These are phyloP conservation scores for Anabacerthia variegaticeps DNA, from an alignment of 2,797 vertebrate species.

Conservation along the genomic window DNA sequence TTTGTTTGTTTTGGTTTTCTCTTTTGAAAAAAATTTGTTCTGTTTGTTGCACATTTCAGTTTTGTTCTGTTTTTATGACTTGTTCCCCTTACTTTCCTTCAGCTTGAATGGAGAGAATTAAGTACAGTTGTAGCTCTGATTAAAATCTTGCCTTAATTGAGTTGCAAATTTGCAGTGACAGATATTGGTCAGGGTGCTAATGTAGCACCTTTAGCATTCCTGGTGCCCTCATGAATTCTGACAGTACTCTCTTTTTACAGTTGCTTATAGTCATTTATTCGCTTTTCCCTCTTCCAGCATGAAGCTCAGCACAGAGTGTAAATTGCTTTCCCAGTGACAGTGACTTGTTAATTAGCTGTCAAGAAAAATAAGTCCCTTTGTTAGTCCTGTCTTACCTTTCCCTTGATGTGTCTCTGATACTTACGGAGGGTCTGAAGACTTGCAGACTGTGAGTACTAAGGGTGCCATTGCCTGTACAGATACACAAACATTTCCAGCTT, in stretches of 20 bases:
- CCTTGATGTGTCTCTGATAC: background rate
- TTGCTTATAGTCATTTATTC: background rate
- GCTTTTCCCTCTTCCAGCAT: background rate
- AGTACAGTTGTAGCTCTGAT: slow-evolving; percentile 11
- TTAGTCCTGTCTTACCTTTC: background rate
- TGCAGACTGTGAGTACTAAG: background rate
- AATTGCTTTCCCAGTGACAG: background rate
- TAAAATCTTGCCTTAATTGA: slow-evolving; percentile 35
- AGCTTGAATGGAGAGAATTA: background rate
- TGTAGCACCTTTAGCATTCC: background rate
- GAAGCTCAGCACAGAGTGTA: background rate
- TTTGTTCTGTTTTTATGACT: slow-evolving; percentile 16
- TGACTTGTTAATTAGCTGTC: slow-evolving; percentile 22
- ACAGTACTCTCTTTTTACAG: background rate
- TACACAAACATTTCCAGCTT: background rate
- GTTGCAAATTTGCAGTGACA: slow-evolving; percentile 45
- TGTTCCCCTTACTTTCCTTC: background rate
- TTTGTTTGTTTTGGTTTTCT: slow-evolving; percentile 37
- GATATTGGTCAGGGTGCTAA: background rate
- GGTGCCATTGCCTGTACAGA: background rate
- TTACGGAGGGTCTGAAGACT: background rate
- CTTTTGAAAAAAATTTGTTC: background rate
- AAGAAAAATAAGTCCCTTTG: background rate
- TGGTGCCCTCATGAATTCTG: background rate
- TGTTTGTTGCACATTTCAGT: background rate